Conservation (phyloP, 2,113 vertebrate genomes). For the Prionailurus bengalensis region DNA sequence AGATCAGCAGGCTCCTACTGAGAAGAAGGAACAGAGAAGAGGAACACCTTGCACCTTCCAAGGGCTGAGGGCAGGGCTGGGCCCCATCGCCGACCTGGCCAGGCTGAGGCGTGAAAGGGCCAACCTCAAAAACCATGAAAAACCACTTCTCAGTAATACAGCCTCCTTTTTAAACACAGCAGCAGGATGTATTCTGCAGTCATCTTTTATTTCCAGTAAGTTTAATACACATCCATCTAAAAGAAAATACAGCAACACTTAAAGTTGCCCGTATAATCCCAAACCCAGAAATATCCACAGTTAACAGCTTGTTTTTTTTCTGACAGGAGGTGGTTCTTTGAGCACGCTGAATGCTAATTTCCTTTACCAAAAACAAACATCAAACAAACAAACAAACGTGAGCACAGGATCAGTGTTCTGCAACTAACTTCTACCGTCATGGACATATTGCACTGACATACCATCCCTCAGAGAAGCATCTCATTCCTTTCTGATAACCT, state of each 20-base stretch:
- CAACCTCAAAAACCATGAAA: not conserved
- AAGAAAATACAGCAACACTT: not conserved
- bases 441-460: too few species aligned
- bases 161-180: not conserved
- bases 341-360: not conserved
- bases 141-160: not conserved
- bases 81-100: not conserved
- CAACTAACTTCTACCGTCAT: not conserved
- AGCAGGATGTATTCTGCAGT: not conserved
- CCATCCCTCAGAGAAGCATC: not conserved
- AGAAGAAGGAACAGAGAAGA: not conserved
- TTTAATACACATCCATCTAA: not conserved
- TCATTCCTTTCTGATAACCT: not conserved
- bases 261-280: not conserved
- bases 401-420: not conserved
- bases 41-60: not conserved
- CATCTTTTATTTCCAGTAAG: not conserved
- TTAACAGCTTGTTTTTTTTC: not conserved
- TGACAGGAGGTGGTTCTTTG: not conserved
- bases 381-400: not conserved
- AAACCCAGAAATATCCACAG: not conserved
- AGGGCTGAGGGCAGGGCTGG: not conserved
- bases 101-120: not conserved
- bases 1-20: not conserved
- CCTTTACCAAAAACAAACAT: not conserved